Evolutionary conservation across 2,113 vertebrate species (phyloP), one percentile per base, ranked within the genome.

Genomic region (Holacanthus passer): DNA sequence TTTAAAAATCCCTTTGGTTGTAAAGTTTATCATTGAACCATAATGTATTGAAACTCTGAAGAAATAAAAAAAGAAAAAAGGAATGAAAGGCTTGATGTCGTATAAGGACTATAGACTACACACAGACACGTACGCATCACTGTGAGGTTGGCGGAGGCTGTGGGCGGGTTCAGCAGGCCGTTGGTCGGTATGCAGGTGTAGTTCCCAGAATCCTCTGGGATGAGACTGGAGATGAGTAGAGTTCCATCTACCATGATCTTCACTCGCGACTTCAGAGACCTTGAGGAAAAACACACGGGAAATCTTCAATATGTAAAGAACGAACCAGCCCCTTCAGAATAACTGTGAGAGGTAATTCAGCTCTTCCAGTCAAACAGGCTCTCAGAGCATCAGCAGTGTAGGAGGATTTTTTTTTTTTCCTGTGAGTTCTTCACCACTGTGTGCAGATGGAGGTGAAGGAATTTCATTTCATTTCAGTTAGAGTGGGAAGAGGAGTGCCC

Each of bases 141-240:
- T 0, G 96, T 96, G 87, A 99, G 76, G 29, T 93, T 94, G 83
- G 97, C 97, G 0, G 97, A 98, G 69, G 97, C 98, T 0, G 96
- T 96, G 2, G 98, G 97, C 0, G 97, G 90, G 13, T 74, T 94
- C 41, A 89, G 90, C 41, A 99, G 94, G 71, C 98, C 98, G 0
- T 99, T 99, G 88, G 96, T 99, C 29, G 98, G 96, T 41, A 95
- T 87, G 58, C 98, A 99, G 69, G 96, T 97, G 89, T 98, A 99
- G 86, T 91, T 95, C 68, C 98, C 98, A 0, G 96, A 92, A 0
- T 99, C 98, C 0, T 96, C 96, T 0, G 98, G 97, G 74, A 94
- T 91, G 0, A 96, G 78, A 0, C 69, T 84, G 74, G 96, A 95
- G 53, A 99, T 94, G 77, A 97, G 89, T 11, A 99, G 96, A 32